phyloP scores from a whole-genome alignment of 2,797 vertebrate genomes.

The Arctocebus calabarensis region DNA sequence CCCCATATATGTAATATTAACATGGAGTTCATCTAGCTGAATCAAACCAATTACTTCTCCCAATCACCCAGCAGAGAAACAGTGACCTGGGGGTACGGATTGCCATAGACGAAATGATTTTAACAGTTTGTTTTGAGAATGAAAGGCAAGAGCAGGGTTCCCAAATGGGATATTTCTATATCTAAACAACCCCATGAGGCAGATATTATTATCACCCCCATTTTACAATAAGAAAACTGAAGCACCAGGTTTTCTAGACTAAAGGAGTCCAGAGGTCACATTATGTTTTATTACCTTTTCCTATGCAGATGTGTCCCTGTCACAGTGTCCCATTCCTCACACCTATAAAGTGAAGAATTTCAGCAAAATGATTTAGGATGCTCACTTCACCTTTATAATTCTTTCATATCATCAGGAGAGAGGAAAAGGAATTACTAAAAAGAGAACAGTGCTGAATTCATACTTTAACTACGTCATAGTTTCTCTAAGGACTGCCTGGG shows the following conservation, averaged over 20 bases:
- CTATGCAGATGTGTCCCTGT: background rate
- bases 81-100: background rate
- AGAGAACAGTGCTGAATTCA: background rate
- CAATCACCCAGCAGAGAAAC: background rate
- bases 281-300: background rate
- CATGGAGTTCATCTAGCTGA: background rate
- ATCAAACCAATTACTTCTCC: conserved; percentile 12
- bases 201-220: background rate
- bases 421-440: background rate
- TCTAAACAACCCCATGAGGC: background rate
- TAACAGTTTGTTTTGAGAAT: background rate
- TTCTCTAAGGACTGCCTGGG: background rate
- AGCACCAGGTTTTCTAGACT: background rate
- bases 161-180: background rate
- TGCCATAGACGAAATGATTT: background rate
- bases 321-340: background rate
- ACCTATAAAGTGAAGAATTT: background rate
- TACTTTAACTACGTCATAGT: background rate
- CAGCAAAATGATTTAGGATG: background rate
- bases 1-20: background rate
- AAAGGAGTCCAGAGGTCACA: background rate
- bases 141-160: background rate
- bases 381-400: background rate
- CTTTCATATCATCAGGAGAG: background rate
- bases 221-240: background rate